Percentiles rank a stretch among this genome's conserved stretches.
Evolutionary conservation across 2,888 invertebrate genomes (phyloP).

Genomic region (Rhopalosiphum nymphaeae): DNA sequence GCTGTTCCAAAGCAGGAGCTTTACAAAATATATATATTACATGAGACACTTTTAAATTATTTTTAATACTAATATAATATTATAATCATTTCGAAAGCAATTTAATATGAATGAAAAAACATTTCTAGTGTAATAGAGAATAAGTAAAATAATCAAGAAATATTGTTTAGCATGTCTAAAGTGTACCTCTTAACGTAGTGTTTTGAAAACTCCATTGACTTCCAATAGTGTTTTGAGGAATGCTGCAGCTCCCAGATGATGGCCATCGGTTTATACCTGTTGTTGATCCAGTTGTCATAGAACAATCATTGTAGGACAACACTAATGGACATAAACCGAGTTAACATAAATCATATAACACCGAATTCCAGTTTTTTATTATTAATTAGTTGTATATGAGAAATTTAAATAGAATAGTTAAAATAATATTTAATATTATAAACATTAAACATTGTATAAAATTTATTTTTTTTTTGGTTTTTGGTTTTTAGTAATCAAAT

Average conservation of each 20-base stretch:
- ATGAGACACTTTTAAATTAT: not conserved
- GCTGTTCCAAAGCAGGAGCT: conserved; percentile 59
- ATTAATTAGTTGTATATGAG: not conserved
- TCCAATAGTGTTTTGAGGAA: conserved; percentile 60
- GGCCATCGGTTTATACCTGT: conserved; percentile 55
- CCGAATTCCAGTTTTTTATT: not conserved
- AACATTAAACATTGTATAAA: not conserved
- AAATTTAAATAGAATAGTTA: not conserved
- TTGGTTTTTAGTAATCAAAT: not conserved
- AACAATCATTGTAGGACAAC: conserved; percentile 60
- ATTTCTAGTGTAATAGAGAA: not conserved
- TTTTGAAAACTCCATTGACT: conserved; percentile 59
- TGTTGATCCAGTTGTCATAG: conserved; percentile 51
- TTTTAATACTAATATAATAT: not conserved
- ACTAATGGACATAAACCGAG: conserved; percentile 17
- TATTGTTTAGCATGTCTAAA: not conserved
- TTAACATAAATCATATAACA: not conserved
- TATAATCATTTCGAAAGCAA: not conserved
- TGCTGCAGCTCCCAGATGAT: conserved; percentile 38
- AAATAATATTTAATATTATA: not conserved
- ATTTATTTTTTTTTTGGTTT: not conserved
- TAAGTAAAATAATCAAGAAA: not conserved
- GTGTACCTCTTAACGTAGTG: conserved; percentile 51
- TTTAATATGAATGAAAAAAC: not conserved
- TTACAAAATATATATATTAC: conserved; percentile 8